Evolutionary conservation across 2,113 vertebrate genomes (phyloP).

Genomic region (Melanerpes formicivorus): DNA sequence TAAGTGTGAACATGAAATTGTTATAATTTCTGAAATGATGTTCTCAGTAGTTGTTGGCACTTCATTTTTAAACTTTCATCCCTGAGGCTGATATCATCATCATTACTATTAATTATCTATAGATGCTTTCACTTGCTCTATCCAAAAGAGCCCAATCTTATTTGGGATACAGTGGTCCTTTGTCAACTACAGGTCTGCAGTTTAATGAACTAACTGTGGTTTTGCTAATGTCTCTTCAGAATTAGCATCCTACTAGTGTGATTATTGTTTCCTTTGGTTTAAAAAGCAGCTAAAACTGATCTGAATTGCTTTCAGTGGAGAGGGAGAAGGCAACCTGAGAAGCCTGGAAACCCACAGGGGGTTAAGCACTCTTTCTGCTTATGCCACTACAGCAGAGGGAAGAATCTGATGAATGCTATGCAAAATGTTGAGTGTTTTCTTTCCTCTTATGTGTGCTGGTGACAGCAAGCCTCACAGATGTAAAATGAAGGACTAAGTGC

Average conservation of each 20-base stretch:
- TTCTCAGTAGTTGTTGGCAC: not conserved
- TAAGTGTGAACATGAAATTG: not conserved
- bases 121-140: not conserved
- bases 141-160: conserved; percentile 18
- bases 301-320: not conserved
- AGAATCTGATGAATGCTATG: conserved; percentile 3
- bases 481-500: not conserved
- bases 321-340: not conserved
- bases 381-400: not conserved
- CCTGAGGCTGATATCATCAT: not conserved
- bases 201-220: conserved; percentile 31
- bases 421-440: conserved; percentile 20
- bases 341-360: not conserved
- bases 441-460: not conserved
- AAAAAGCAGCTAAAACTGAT: conserved; percentile 41
- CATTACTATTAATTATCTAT: not conserved
- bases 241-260: conserved; percentile 46
- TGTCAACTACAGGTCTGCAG: conserved; percentile 18
- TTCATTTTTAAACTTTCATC: not conserved
- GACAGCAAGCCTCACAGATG: conserved; percentile 20
- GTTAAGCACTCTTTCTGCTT: conserved; percentile 18
- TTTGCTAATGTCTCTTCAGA: conserved; percentile 55
- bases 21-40: not conserved
- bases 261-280: conserved; percentile 67
- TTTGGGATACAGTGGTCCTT: not conserved